phyloP scores from a whole-genome alignment of 2,797 vertebrate species.

The Aplochiton taeniatus region DNA sequence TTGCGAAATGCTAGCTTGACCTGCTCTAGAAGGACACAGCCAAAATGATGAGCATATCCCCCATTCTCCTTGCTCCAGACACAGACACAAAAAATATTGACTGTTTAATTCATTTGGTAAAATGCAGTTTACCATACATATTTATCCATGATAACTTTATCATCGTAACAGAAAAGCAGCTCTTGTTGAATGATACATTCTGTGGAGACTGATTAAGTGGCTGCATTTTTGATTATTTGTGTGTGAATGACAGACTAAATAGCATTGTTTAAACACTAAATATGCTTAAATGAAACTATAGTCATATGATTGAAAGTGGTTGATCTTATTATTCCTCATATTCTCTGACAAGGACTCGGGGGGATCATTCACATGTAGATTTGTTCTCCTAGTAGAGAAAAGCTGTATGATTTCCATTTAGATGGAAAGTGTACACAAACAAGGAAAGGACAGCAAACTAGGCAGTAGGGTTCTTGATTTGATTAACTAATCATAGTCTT shows the following conservation, averaged over 20 bases:
- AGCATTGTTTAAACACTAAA: conserved; percentile 57
- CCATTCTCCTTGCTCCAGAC: too few species aligned
- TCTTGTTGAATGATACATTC: conserved; percentile 53
- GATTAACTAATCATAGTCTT: conserved; percentile 84
- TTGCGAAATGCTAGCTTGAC: too few species aligned
- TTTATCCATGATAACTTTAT: conserved; percentile 6
- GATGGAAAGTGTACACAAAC: conserved; percentile 74
- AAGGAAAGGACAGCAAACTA: conserved; percentile 61
- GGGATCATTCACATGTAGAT: conserved; percentile 75
- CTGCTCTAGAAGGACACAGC: too few species aligned
- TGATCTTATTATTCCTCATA: conserved; percentile 59
- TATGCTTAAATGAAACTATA: conserved; percentile 64
- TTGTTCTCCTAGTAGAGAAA: conserved; percentile 68
- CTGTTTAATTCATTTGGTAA: too few species aligned
- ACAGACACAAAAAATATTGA: too few species aligned
- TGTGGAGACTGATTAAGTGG: conserved; percentile 58
- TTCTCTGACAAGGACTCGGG: conserved; percentile 51
- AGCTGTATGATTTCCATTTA: conserved; percentile 75
- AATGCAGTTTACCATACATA: conserved; percentile 18
- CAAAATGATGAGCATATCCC: too few species aligned
- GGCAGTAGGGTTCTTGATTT: conserved; percentile 73
- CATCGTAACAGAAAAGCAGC: conserved; percentile 28
- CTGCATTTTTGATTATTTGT: conserved; percentile 59
- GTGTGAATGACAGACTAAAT: conserved; percentile 57
- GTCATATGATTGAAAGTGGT: conserved; percentile 67